Evolutionary conservation across 2,888 invertebrate genomes (phyloP).

Genomic region (Schizotus pectinicornis): DNA sequence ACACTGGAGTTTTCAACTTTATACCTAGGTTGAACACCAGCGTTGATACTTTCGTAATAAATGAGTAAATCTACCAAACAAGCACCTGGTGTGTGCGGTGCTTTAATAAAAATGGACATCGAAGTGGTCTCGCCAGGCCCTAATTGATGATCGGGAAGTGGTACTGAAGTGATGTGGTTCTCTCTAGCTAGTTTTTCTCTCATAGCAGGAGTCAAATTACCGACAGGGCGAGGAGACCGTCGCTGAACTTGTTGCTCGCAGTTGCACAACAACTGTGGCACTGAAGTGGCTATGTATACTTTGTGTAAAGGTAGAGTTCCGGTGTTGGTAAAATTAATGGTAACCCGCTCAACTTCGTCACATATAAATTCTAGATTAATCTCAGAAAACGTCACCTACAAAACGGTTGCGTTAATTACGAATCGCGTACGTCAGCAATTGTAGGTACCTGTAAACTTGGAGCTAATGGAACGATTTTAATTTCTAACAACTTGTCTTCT

Average conservation of each 20-base stretch:
- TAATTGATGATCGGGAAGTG: constrained; percentile 59
- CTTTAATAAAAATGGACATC: constrained; percentile 71
- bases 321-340: constrained; percentile 72
- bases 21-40: constrained; percentile 51
- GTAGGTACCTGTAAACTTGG: constrained; percentile 82
- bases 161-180: constrained; percentile 58
- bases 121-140: constrained; percentile 62
- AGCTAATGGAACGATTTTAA: constrained; percentile 78
- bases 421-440: background rate
- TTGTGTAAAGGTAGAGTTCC: constrained; percentile 70
- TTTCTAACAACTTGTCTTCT: constrained; percentile 63
- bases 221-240: background rate
- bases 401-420: constrained; percentile 33
- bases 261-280: constrained; percentile 65
- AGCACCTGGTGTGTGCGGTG: constrained; percentile 69
- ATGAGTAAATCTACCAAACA: constrained; percentile 72
- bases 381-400: constrained; percentile 73
- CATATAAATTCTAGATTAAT: constrained; percentile 71
- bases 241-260: constrained; percentile 45
- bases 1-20: constrained; percentile 25
- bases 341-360: constrained; percentile 74
- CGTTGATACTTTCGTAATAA: constrained; percentile 69
- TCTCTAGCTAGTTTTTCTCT: constrained; percentile 54
- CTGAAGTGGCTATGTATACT: constrained; percentile 71
- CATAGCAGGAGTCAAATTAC: constrained; percentile 38